Base-by-base conservation (phyloP, 2,113 vertebrate species). In the Epinephelus lanceolatus region DNA sequence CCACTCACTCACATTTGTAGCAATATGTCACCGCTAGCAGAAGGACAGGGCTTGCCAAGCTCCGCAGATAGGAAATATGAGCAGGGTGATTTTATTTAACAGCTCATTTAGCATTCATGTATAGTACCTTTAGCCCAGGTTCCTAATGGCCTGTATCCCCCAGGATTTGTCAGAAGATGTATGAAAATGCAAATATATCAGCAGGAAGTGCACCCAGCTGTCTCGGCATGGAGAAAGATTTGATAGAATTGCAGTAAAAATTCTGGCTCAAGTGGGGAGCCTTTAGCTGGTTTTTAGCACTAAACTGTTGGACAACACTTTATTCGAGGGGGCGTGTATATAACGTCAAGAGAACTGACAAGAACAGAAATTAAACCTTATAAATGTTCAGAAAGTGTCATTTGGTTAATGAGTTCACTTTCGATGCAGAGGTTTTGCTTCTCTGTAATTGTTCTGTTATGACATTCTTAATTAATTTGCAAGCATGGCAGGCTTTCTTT, bases 51-150 rank as follows among this genome's bases (percentile, higher is more conserved):
- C 76, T 71, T 69, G 76, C 83, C 70, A 72, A 85, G 77, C 60
- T 73, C 72, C 27, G 52, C 60, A 30, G 63, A 86, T n/a, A 87
- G 69, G 83, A 94, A 90, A 92, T 90, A 91, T 83, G 89, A 92
- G 87, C 57, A 83, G 18, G 47, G 71, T 78, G 86, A 92, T 94
- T 93, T 92, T 91, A 92, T 93, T 91, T 93, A 93, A 93, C 91
- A 92, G 82, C 91, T 92, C 91, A 93, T 93, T 92, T 92, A 91
- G 90, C 88, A 93, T 93, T 92, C 90, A 83, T 81, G 87, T 91
- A 52, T 80, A 75, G 91, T 86, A 92, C 85, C 91, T 91, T 93
- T 86, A 84, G 84, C 87, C 82, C 85, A 80, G 86, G 85, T 85
- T 92, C 53, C 83, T 91, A 91, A 93, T 88, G 89, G 86, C 66